Evolutionary conservation across 2,113 vertebrate species (phyloP).

Genomic region (Empidonax traillii): DNA sequence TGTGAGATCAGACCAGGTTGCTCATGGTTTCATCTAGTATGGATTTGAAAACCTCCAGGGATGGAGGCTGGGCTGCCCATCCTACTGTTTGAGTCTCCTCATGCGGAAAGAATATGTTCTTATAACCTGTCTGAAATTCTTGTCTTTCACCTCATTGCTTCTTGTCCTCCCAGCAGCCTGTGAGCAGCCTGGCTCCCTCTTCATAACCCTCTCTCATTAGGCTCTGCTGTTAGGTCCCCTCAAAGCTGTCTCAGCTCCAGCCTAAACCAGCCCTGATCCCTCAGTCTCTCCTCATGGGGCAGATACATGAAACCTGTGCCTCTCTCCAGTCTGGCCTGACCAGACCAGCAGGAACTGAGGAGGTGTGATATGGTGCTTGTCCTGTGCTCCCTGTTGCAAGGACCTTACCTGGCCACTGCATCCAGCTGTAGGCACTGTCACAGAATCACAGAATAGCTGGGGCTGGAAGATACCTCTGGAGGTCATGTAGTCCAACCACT

Average conservation of each 20-base stretch:
- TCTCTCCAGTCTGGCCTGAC: neutral
- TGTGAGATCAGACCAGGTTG: neutral
- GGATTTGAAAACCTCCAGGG: neutral
- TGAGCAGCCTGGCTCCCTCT: neutral
- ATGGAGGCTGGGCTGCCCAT: neutral
- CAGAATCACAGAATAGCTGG: neutral
- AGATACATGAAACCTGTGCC: neutral
- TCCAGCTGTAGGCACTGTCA: neutral
- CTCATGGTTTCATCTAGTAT: neutral
- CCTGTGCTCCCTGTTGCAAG: neutral
- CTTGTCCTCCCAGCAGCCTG: neutral
- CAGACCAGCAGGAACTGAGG: neutral
- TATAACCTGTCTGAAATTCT: neutral
- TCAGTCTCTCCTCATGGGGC: neutral
- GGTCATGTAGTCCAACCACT: neutral
- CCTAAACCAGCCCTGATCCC: neutral
- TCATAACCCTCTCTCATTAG: neutral
- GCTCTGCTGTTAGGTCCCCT: neutral
- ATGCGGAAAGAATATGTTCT: neutral
- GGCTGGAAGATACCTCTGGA: neutral
- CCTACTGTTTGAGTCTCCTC: neutral
- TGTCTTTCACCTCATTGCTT: neutral
- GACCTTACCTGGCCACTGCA: neutral
- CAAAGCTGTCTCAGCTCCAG: neutral
- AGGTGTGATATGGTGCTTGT: neutral